phyloP scores from a whole-genome alignment of 2,888 invertebrate species.

The Ptilodon capucinus region DNA sequence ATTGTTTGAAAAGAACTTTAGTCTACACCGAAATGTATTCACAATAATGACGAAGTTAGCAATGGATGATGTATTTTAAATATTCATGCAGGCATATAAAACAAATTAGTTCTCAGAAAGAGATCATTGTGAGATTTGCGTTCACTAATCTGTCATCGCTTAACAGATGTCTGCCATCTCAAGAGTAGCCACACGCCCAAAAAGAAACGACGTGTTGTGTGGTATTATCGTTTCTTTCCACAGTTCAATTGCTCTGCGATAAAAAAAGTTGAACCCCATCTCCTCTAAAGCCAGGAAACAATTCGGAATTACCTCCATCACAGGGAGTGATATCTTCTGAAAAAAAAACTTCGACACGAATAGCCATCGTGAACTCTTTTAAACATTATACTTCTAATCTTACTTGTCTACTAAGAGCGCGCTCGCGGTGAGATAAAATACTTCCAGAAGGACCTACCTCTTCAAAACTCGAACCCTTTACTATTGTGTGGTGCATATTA shows the following conservation, averaged over 20 bases:
- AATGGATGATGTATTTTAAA: conserved; percentile 10
- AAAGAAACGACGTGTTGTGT: conserved; percentile 24
- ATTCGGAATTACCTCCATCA: neutral
- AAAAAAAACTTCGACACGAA: conserved; percentile 36
- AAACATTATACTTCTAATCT: conserved; percentile 74
- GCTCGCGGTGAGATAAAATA: conserved; percentile 75
- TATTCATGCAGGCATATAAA: conserved; percentile 15
- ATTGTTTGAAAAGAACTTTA: no score
- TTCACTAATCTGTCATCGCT: conserved; percentile 44
- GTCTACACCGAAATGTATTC: no score
- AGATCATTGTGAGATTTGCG: conserved; percentile 15
- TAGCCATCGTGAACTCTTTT: conserved; percentile 44
- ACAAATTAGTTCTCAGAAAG: conserved; percentile 23
- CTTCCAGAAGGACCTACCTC: conserved; percentile 68
- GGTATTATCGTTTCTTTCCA: conserved; percentile 12
- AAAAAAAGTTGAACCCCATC: neutral
- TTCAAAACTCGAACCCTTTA: conserved; percentile 70
- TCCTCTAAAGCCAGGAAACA: neutral
- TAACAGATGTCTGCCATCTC: conserved; percentile 40
- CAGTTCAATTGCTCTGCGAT: neutral
- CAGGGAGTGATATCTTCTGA: neutral
- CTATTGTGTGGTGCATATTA: conserved; percentile 79
- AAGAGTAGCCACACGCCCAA: conserved; percentile 13
- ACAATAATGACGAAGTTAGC: neutral
- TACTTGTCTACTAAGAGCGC: conserved; percentile 57